A percentile compares a stretch with the other conserved stretches of the same genome.
Evolutionary conservation across 2,113 vertebrate genomes (phyloP).

Genomic region (Colius striatus): DNA sequence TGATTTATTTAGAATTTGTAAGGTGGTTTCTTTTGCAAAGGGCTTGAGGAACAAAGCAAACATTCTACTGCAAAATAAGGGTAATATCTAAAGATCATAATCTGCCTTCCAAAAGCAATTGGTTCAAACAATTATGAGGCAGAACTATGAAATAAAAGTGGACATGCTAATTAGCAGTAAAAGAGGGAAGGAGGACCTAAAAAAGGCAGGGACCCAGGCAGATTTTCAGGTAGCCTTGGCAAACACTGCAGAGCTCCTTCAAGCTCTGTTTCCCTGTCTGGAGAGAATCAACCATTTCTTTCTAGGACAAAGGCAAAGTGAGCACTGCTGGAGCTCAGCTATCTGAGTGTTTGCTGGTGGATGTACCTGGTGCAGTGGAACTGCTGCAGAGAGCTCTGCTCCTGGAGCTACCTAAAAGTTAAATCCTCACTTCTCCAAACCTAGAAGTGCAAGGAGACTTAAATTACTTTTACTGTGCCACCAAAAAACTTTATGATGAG

Average conservation of each 20-base stretch:
- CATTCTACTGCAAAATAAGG: not conserved
- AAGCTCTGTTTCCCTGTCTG: not conserved
- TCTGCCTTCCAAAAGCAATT: not conserved
- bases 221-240: not conserved
- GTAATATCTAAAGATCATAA: not conserved
- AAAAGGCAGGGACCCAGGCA: not conserved
- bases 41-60: not conserved
- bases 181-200: not conserved
- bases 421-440: not conserved
- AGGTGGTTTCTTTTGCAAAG: not conserved
- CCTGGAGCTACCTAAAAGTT: not conserved
- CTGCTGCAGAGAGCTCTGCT: not conserved
- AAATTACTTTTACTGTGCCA: not conserved
- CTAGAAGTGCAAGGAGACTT: not conserved
- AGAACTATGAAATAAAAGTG: not conserved
- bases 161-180: not conserved
- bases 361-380: not conserved
- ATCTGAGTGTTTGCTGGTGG: not conserved
- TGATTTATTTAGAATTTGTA: not conserved
- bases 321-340: not conserved
- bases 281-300: rapidly evolving
- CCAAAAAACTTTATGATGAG: not conserved
- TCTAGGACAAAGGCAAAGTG: rapidly evolving
- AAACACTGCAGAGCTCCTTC: not conserved
- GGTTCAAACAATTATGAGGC: not conserved